Base-by-base conservation (phyloP, 1,140 invertebrate species). In the Hypothenemus hampei region DNA sequence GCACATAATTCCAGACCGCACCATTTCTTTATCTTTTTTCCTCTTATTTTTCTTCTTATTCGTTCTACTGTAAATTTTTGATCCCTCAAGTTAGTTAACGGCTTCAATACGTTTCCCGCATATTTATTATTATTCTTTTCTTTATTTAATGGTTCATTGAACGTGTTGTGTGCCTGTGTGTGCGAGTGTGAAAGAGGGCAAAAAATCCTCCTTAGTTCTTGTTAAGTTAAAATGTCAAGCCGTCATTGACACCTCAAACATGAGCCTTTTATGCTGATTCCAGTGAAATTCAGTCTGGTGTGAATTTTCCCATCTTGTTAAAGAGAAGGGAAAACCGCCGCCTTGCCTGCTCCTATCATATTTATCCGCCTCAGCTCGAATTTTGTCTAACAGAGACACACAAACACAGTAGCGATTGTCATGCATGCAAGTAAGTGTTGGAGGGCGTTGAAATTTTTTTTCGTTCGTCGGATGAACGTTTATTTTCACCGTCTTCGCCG, bases 1-100 rank as follows among this genome's bases (percentile, higher is more conserved):
- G 22, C 24, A 45, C 43, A 45, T 45, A 45, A 45, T n/a, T n/a
- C n/a, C n/a, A n/a, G n/a, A n/a, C n/a, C n/a, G n/a, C 43, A 13
- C 29, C 19, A 29, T 45, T 45, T 45, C 43, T 45, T 45, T 45
- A 40, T 40, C 37, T 40, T 40, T 40, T 40, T 10, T 13, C 29
- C 21, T 16, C 21, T 16, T 37, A 31, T 31, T 31, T 31, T 40
- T 40, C 15, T 40, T 40, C 21, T 21, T 21, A 40, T 40, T 16
- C 39, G 18, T 13, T 40, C 15, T 40, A 20, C 16, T 40, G 39
- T 40, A 20, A 40, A 40, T 40, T 40, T 20, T n/a, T n/a, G n/a
- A n/a, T n/a, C n/a, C 39, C 8, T 31, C 26, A 11, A 8, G 13
- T 31, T 31, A 11, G 10, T 13, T 11, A 31, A 13, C 1, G 10